These are phyloP conservation scores for Xyrichtys novacula DNA, from an alignment of 2,797 vertebrate genomes.

Conservation along the genomic window DNA sequence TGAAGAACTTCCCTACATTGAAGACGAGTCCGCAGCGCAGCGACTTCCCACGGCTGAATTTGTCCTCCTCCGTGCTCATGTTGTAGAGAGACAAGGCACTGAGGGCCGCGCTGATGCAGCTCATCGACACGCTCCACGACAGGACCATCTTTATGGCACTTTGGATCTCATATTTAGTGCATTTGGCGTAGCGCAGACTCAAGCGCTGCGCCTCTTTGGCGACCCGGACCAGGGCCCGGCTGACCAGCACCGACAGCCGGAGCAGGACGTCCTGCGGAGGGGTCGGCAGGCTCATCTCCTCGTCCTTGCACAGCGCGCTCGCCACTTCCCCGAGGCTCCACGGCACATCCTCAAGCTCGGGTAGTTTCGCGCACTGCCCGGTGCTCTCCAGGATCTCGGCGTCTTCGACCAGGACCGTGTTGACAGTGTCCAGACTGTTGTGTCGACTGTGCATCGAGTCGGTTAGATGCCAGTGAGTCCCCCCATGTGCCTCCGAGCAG, in stretches of 20 bases:
- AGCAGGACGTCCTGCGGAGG: slow-evolving; percentile 89
- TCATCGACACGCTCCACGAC: slow-evolving; percentile 91
- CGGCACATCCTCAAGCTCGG: slow-evolving; percentile 98
- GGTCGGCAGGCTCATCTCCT: slow-evolving; percentile 78
- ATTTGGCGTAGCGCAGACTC: slow-evolving; percentile 95
- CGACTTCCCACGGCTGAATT: slow-evolving; percentile 94
- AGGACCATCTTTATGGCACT: slow-evolving; percentile 93
- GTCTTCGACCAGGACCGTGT: slow-evolving; percentile 97
- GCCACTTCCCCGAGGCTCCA: slow-evolving; percentile 97
- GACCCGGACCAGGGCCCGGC: slow-evolving; percentile 92
- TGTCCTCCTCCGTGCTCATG: slow-evolving; percentile 95
- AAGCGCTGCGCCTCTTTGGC: slow-evolving; percentile 94
- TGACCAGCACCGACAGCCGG: slow-evolving; percentile 89
- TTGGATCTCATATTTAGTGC: slow-evolving; percentile 96
- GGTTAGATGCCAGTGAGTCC: slow-evolving; percentile 92
- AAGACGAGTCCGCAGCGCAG: slow-evolving; percentile 93
- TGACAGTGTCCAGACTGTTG: slow-evolving; percentile 98
- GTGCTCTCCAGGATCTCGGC: slow-evolving; percentile 97
- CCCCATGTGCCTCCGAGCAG: slow-evolving; percentile 94
- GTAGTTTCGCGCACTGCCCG: slow-evolving; percentile 94
- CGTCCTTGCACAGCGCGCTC: slow-evolving; percentile 88
- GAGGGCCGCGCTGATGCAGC: slow-evolving; percentile 90
- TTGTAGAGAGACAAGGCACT: slow-evolving; percentile 94
- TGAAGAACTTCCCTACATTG: slow-evolving; percentile 95
- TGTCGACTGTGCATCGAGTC: slow-evolving; percentile 98